A percentile compares a stretch with the other conserved stretches of the same genome.
Evolutionary conservation across 2,113 vertebrate genomes (phyloP).

Genomic region (Chaetorhynchus papuensis): DNA sequence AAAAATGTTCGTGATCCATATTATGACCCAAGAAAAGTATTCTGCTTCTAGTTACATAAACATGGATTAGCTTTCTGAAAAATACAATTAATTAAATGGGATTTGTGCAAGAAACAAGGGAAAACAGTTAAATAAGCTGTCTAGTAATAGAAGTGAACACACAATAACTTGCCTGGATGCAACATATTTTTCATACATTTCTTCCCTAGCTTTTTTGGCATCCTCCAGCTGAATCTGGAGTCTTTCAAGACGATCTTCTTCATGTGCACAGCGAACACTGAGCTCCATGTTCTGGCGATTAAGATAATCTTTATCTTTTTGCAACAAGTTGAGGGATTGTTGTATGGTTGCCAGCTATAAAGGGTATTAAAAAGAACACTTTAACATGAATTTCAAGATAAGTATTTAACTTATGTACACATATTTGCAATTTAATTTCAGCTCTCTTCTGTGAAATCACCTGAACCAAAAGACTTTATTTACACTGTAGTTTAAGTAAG

Average conservation of each 20-base stretch:
- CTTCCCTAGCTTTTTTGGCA: constrained; percentile 89
- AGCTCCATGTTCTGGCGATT: constrained; percentile 93
- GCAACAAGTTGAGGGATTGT: constrained; percentile 87
- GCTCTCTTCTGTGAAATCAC: neutral
- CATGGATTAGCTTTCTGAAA: neutral
- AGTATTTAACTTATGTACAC: neutral
- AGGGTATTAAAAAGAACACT: neutral
- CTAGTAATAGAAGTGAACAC: neutral
- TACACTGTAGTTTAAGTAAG: neutral
- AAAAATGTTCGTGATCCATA: neutral
- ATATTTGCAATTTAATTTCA: neutral
- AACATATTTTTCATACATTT: constrained; percentile 94
- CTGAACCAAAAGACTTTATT: neutral
- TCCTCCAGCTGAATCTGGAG: constrained; percentile 90
- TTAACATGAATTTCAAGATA: neutral
- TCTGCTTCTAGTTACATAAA: neutral
- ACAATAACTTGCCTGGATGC: constrained; percentile 79
- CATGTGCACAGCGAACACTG: constrained; percentile 88
- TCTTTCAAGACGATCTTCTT: constrained; percentile 89
- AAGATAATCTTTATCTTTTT: constrained; percentile 97
- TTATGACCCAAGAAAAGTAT: neutral
- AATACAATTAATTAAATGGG: neutral
- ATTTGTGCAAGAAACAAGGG: neutral
- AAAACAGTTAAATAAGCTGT: neutral
- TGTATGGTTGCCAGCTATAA: constrained; percentile 81